phyloP scores from a whole-genome alignment of 1,140 invertebrate genomes.

The Galleria mellonella region DNA sequence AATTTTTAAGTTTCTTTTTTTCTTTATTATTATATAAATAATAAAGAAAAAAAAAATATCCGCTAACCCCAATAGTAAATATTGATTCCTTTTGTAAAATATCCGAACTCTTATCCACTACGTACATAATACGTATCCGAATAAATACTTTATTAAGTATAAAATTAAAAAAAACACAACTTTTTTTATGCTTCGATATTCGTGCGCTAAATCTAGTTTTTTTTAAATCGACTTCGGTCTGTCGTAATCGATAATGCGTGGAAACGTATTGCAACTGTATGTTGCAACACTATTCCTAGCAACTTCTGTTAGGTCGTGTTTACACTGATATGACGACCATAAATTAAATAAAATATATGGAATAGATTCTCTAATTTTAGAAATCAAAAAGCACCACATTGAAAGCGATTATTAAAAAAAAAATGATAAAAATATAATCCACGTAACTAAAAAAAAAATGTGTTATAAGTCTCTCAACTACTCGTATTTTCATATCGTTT shows the following conservation, averaged over 20 bases:
- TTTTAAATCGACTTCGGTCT: constrained; percentile 15
- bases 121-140: constrained; percentile 55
- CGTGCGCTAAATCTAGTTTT: constrained; percentile 38
- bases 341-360: neutral
- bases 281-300: constrained; percentile 3
- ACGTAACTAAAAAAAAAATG: too few relatives aligned
- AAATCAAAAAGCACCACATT: too few relatives aligned
- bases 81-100: constrained; percentile 3
- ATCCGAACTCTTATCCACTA: constrained; percentile 30
- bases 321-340: neutral
- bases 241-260: constrained; percentile 10
- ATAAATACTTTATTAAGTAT: constrained; percentile 68
- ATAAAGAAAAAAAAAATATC: constrained; percentile 1
- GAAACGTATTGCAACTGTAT: neutral
- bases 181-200: constrained; percentile 48
- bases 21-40: too few relatives aligned
- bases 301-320: neutral
- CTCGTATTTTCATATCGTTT: too few relatives aligned
- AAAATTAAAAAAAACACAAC: constrained; percentile 68
- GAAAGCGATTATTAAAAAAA: too few relatives aligned
- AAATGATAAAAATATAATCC: too few relatives aligned
- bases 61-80: constrained; percentile 6
- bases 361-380: too few relatives aligned
- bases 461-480: too few relatives aligned
- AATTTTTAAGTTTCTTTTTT: too few relatives aligned